Evolutionary conservation across 2,113 vertebrate species (phyloP).

Genomic region (Anguilla rostrata): DNA sequence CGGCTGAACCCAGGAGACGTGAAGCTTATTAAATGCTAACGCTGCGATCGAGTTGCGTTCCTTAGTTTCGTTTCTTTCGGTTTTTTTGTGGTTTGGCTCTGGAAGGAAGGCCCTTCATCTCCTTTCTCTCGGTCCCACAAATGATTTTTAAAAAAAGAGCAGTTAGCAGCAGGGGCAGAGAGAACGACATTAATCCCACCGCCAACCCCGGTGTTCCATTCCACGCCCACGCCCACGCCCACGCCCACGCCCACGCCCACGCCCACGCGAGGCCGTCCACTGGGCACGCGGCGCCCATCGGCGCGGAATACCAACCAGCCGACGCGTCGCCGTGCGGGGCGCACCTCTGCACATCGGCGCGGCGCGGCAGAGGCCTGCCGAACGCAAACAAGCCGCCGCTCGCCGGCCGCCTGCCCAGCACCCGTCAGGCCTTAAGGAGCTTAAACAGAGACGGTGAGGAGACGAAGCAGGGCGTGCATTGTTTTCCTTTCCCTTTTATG

Average conservation of each 20-base stretch:
- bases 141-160: neutral
- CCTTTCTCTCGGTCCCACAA: neutral
- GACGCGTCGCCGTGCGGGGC: neutral
- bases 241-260: too few relatives aligned
- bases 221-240: neutral
- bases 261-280: neutral
- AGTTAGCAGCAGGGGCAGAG: neutral
- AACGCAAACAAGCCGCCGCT: neutral
- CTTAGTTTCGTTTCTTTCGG: too few relatives aligned
- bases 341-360: neutral
- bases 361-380: neutral
- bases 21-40: neutral
- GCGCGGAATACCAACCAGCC: neutral
- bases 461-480: neutral
- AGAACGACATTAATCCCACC: neutral
- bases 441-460: neutral
- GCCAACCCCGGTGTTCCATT: neutral
- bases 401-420: neutral
- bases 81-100: neutral
- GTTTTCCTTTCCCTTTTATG: neutral
- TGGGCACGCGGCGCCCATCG: neutral
- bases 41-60: neutral
- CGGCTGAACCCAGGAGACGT: neutral
- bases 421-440: neutral
- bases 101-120: neutral